Conservation (phyloP, 2,888 invertebrate species). For the Drosophila helvetica region DNA sequence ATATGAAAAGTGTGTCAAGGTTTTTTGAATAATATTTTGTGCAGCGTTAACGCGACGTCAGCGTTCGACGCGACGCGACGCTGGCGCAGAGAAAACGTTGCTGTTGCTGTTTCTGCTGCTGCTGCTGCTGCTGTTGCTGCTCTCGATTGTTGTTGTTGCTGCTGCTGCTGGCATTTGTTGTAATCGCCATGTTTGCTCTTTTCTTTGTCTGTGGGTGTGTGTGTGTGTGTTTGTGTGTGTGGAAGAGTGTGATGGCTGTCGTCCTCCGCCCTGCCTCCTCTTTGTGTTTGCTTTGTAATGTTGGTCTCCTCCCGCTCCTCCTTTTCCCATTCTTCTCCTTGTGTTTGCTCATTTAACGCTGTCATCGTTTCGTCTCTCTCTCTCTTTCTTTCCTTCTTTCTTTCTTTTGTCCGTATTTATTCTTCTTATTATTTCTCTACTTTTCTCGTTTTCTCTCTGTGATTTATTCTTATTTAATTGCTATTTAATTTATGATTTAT, state of each 20-base stretch:
- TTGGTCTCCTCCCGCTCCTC: neutral
- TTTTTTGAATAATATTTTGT: constrained; percentile 81
- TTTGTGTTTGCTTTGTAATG: constrained; percentile 45
- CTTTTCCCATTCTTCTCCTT: constrained; percentile 12
- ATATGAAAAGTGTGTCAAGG: constrained; percentile 82
- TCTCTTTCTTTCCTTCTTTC: constrained; percentile 6
- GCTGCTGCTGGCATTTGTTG: constrained; percentile 47
- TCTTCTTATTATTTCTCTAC: neutral
- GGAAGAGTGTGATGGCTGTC: neutral
- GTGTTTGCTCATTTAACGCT: constrained; percentile 62
- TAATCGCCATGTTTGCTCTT: constrained; percentile 57
- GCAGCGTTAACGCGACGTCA: constrained; percentile 73
- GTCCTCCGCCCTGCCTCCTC: constrained; percentile 9
- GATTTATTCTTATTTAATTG: constrained; percentile 63
- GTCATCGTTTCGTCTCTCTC: constrained; percentile 49
- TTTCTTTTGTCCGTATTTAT: constrained; percentile 14
- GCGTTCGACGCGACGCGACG: constrained; percentile 43
- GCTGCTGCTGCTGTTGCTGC: constrained; percentile 27
- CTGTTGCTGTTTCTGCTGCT: constrained; percentile 3
- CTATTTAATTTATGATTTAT: constrained; percentile 36
- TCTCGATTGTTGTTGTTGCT: constrained; percentile 44
- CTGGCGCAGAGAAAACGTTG: constrained; percentile 43
- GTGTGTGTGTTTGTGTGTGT: neutral
- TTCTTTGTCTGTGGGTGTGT: constrained; percentile 29
- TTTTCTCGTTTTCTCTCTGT: constrained; percentile 32